Evolutionary conservation across 2,797 vertebrate species (phyloP).

Genomic region (Botia almorhae): DNA sequence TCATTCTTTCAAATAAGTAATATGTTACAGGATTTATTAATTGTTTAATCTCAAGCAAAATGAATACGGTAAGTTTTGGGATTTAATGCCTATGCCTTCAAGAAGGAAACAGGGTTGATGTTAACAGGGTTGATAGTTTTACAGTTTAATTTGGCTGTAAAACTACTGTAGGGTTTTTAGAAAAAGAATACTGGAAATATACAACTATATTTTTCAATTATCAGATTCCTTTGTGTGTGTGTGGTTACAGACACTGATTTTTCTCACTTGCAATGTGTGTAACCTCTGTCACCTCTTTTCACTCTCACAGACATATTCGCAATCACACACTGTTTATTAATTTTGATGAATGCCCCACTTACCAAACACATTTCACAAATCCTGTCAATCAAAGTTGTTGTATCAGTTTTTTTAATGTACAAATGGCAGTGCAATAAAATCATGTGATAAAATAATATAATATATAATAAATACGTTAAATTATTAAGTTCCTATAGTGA

Average conservation of each 20-base stretch:
- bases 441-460: no score
- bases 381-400: constrained; percentile 49
- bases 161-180: no score
- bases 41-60: not conserved
- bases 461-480: no score
- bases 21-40: not conserved
- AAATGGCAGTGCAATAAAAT: no score
- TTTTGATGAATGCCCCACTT: constrained; percentile 33
- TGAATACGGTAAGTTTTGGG: not conserved
- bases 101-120: not conserved
- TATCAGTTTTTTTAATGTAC: no score
- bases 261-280: not conserved
- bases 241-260: not conserved
- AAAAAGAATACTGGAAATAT: not conserved
- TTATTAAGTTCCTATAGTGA: no score
- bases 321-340: constrained; percentile 32
- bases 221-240: not conserved
- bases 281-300: not conserved
- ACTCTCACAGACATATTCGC: not conserved
- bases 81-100: not conserved
- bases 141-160: not conserved
- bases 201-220: not conserved
- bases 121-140: no score
- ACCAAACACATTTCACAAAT: constrained; percentile 40
- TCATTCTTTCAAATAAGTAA: not conserved